These are phyloP conservation scores for Metacarcinus magister DNA, from an alignment of 2,888 invertebrate genomes.

Conservation along the genomic window DNA sequence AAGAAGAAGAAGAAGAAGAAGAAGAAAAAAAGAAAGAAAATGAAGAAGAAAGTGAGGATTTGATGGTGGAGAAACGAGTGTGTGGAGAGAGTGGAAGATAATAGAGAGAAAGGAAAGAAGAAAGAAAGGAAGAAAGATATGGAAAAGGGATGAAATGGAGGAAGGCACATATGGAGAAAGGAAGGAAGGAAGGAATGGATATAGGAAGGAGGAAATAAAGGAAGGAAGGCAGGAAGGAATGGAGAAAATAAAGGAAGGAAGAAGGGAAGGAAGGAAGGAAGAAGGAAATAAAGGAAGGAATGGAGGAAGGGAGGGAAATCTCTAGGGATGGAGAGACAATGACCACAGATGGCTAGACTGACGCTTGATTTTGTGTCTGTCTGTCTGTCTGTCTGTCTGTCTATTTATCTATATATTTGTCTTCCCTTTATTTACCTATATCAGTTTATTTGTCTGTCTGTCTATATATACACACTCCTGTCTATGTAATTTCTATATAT, in stretches of 20 bases:
- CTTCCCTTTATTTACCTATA: neutral
- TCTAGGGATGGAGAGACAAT: slow-evolving; percentile 56
- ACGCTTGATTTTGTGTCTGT: slow-evolving; percentile 52
- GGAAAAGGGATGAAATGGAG: no score
- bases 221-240: neutral
- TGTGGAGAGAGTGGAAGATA: neutral
- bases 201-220: neutral
- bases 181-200: no score
- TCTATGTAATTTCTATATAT: no score
- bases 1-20: neutral
- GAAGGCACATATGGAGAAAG: no score
- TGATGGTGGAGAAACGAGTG: neutral
- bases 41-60: no score
- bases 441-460: neutral
- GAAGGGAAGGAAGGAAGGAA: neutral
- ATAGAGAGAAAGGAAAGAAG: no score
- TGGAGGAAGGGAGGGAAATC: neutral
- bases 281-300: neutral
- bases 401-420: neutral
- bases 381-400: neutral
- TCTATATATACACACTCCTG: no score
- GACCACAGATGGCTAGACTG: slow-evolving; percentile 61
- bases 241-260: neutral
- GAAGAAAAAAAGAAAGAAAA: no score
- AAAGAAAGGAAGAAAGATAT: no score